Conservation (phyloP, 2,888 invertebrate species). For the Drosophila rubida region DNA sequence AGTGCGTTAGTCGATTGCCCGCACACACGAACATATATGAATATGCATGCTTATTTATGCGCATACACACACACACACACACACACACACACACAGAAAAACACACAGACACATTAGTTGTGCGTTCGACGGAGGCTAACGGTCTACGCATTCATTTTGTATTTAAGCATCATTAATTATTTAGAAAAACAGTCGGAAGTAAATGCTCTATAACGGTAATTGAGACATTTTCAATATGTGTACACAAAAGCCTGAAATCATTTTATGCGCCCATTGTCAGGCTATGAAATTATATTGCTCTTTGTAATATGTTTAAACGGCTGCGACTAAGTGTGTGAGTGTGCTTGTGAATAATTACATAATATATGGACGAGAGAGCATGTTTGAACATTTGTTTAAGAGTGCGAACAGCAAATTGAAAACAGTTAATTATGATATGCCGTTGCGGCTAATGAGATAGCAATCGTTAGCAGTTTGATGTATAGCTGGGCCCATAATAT, state of each 20-base stretch:
- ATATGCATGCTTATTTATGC: slow-evolving; percentile 61
- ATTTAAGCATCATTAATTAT: slow-evolving; percentile 80
- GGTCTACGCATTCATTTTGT: slow-evolving; percentile 47
- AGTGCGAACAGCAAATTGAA: slow-evolving; percentile 64
- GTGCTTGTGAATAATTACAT: slow-evolving; percentile 37
- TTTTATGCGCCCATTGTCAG: slow-evolving; percentile 50
- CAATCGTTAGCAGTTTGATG: slow-evolving; percentile 6
- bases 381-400: slow-evolving; percentile 39
- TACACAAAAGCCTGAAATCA: slow-evolving; percentile 50
- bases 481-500: background rate
- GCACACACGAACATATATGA: slow-evolving; percentile 46
- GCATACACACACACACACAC: slow-evolving; percentile 29
- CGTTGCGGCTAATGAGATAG: slow-evolving; percentile 4
- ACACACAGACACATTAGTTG: slow-evolving; percentile 1
- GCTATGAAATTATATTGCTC: slow-evolving; percentile 53
- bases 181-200: slow-evolving; percentile 79
- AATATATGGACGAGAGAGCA: slow-evolving; percentile 1
- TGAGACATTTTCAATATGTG: slow-evolving; percentile 81
- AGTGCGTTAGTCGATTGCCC: slow-evolving; percentile 8
- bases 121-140: slow-evolving; percentile 20
- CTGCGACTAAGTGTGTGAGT: slow-evolving; percentile 6
- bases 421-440: slow-evolving; percentile 55
- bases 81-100: slow-evolving; percentile 8
- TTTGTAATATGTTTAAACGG: slow-evolving; percentile 40
- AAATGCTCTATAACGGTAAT: slow-evolving; percentile 75